Base-by-base conservation (phyloP, 2,797 vertebrate species). In the Crocodylus rhombifer region DNA sequence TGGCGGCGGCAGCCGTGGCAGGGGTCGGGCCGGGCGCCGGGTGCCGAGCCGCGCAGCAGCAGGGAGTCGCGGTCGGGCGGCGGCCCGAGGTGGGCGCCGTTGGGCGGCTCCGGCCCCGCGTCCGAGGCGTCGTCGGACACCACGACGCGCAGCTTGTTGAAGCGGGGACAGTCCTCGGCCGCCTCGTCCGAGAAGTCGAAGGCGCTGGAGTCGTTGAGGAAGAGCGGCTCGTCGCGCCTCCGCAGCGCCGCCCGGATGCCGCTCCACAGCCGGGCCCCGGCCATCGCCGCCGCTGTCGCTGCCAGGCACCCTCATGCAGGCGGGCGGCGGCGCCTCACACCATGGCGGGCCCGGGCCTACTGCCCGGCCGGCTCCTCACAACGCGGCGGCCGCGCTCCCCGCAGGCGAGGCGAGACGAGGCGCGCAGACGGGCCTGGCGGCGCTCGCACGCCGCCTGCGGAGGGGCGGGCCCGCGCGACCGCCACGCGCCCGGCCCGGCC, bases 71-170 rank as follows among this genome's bases (percentile, higher is more conserved):
- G 98, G 20, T 99, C 99, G 2, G 97, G 95, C 82, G 91, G 96
- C 42, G 92, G 95, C 10, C 87, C 96, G 67, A 79, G 64, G 55
- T 74, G 94, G 21, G 95, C 88, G 36, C 98, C 99, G 91, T 98
- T 99, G 28, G 98, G 87, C 74, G 98, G 78, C 3, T 98, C 98
- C 5, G 97, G 95, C 2, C 97, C 93, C 76, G 91, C 69, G 7
- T 98, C 97, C 0, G 98, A 95, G 42, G 97, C 98, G 14, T 99
- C 98, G 0, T 99, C 99, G 4, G 98, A 98, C 65, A 99, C 99
- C 90, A 99, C 99, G 12, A 99, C 99, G 36, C 98, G 98, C 76
- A 99, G 98, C 89, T 98, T 98, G 96, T 98, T 99, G 84, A 99
- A 99, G 20, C 98, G 95, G 15, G 99, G 98, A 2, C 95, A 84